These are phyloP conservation scores for Melanocharis versteri DNA, from an alignment of 2,113 vertebrate genomes.

Conservation along the genomic window DNA sequence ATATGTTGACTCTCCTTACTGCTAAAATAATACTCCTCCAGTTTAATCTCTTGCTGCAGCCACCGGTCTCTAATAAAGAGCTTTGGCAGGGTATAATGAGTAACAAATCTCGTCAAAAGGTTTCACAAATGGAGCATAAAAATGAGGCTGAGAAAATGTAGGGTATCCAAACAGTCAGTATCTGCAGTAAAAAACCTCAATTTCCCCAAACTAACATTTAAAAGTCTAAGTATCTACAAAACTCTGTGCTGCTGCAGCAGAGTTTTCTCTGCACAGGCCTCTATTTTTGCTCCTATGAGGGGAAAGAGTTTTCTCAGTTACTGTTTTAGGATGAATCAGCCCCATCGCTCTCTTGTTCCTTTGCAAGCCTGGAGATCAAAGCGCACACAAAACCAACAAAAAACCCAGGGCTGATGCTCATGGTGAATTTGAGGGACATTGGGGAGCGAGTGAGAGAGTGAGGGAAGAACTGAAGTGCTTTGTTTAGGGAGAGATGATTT, in stretches of 20 bases:
- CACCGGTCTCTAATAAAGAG: background rate
- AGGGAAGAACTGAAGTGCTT: background rate
- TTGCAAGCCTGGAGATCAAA: slow-evolving; percentile 8
- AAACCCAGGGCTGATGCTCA: background rate
- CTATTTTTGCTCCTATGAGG: background rate
- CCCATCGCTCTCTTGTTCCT: background rate
- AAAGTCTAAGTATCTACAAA: background rate
- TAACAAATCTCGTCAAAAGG: background rate
- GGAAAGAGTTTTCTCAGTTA: background rate
- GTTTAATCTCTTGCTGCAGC: background rate
- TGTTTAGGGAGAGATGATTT: background rate
- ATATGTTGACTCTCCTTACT: background rate
- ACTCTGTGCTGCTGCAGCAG: background rate
- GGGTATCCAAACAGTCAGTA: background rate
- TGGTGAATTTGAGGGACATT: background rate
- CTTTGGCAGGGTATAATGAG: background rate
- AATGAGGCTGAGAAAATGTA: background rate
- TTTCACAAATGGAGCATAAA: background rate
- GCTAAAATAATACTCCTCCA: background rate
- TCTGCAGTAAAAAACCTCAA: background rate
- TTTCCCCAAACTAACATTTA: background rate
- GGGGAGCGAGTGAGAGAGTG: background rate
- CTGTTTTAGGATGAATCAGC: background rate
- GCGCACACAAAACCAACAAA: background rate
- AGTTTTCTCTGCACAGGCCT: background rate